Evolutionary conservation across 2,113 vertebrate species (phyloP), one percentile per base, ranked within the genome.

Genomic region (Colaptes auratus): DNA sequence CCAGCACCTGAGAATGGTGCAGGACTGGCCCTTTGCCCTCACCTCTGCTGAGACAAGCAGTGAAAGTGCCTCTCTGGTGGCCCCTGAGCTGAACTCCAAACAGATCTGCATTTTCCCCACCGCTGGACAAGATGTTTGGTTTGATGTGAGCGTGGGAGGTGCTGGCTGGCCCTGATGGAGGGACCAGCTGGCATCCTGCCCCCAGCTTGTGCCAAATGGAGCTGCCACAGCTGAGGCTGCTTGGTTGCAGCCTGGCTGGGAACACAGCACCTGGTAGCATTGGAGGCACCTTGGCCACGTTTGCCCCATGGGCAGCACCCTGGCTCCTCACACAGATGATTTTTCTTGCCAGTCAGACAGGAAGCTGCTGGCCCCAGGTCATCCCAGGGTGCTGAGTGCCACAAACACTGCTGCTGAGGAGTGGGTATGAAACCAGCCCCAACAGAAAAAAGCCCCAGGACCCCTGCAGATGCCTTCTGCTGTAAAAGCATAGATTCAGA

Each of bases 291-390:
- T 8, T 3, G 20, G 73, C 83, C 46, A 17, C 5, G 0, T 55
- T 59, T 64, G 36, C 18, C 18, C 14, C 1, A 0, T 1, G 33
- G 69, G 28, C 16, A 7, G 7, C 0, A 1, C 55, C 39, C 28
- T 30, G 60, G n/a, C 73, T 9, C 3, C 35, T 27, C 0, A 0
- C 13, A 4, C 10, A 2, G 21, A 10, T 35, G 3, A 19, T 55
- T 56, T 65, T 82, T 25, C 60, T 7, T 31, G 14, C 14, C 7
- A 24, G 6, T 59, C 21, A 61, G 12, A 46, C 67, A 60, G 44
- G 55, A 67, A 90, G 12, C 19, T 2, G 0, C 53, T 58, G 39
- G 33, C 23, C 20, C 21, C 0, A 1, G 9, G 10, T 56, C 65
- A n/a, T 48, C 52, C 70, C 20, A 3, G 1, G 1, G 44, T 4